Evolutionary conservation across 2,113 vertebrate genomes (phyloP).

Genomic region (Isurus oxyrinchus): DNA sequence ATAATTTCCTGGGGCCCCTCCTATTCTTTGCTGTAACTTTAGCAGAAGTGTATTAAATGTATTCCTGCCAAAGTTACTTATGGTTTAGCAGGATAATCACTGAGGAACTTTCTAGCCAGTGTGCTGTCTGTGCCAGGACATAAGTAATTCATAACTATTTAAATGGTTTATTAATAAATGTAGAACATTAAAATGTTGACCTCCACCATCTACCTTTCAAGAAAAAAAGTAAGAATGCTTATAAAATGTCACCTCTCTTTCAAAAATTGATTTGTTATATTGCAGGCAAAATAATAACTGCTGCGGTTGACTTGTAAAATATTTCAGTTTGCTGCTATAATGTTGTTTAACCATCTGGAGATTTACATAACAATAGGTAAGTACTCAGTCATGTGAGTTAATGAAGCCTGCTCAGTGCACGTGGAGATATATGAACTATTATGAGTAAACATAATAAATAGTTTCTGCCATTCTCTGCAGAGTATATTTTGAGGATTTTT

Average conservation of each 20-base stretch:
- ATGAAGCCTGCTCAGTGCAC: not conserved
- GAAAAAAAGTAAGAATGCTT: not conserved
- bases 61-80: not conserved
- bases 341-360: not conserved
- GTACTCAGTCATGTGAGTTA: constrained; percentile 5
- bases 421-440: not conserved
- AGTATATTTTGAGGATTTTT: not conserved
- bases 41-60: not conserved
- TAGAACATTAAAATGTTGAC: not conserved
- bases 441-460: not conserved
- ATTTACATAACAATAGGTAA: constrained; percentile 30
- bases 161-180: not conserved
- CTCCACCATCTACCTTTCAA: not conserved
- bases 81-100: not conserved
- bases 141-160: not conserved
- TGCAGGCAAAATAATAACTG: constrained; percentile 3
- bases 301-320: constrained; percentile 3
- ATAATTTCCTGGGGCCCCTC: not conserved
- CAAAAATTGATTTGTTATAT: not conserved
- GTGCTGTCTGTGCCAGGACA: not conserved
- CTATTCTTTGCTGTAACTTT: not conserved
- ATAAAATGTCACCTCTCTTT: not conserved
- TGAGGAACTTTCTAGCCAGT: not conserved
- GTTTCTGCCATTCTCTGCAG: not conserved
- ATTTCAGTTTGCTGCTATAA: constrained; percentile 4